Percentiles rank a stretch among this genome's conserved stretches.
Conservation (phyloP, 2,797 vertebrate genomes). For the Mionectes olivaceus region DNA sequence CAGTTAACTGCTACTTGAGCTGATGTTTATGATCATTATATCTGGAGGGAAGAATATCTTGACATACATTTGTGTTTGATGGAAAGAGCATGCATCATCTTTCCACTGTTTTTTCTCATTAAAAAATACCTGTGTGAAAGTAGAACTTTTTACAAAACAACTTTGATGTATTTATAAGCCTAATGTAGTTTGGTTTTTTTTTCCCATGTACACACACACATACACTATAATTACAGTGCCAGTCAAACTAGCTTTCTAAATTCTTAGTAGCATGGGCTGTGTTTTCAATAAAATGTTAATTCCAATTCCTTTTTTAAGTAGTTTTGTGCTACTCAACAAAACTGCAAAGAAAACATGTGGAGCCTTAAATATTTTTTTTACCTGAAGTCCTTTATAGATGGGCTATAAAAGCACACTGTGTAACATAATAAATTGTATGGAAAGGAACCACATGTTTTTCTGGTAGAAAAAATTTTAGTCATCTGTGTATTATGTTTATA, state of each 20-base stretch:
- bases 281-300: slow-evolving; percentile 12
- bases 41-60: neutral
- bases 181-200: accelerated
- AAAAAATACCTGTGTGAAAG: neutral
- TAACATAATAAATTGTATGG: neutral
- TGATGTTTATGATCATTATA: neutral
- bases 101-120: neutral
- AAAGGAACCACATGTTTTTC: slow-evolving; percentile 10
- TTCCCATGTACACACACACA: neutral
- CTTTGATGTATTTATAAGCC: neutral
- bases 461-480: slow-evolving; percentile 5
- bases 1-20: neutral
- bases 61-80: neutral
- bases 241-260: slow-evolving; percentile 4
- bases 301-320: neutral
- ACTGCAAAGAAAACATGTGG: neutral
- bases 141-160: neutral
- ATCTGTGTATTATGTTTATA: neutral
- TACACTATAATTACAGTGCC: neutral
- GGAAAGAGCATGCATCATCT: neutral
- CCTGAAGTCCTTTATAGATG: neutral
- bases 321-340: neutral
- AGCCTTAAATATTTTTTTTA: neutral
- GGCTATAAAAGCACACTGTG: neutral
- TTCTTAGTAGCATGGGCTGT: neutral